phyloP scores from a whole-genome alignment of 2,888 invertebrate species.

The Lissonota sp. region DNA sequence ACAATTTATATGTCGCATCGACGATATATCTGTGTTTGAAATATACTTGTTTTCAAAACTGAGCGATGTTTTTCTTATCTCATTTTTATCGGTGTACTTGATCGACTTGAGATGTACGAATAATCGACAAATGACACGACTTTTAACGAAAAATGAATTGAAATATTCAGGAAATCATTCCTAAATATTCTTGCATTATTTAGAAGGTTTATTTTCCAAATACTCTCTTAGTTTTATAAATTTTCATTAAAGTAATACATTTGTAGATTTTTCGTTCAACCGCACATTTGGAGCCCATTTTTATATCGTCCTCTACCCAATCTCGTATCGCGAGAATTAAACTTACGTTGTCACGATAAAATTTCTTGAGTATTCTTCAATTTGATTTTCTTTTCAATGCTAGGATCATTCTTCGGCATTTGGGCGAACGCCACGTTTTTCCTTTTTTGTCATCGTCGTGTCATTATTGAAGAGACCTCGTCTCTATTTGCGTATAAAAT shows the following conservation, averaged over 20 bases:
- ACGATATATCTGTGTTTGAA: conserved; percentile 36
- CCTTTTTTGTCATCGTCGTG: neutral
- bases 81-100: conserved; percentile 10
- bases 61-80: neutral
- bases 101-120: too few species aligned
- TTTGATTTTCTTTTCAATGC: neutral
- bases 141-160: too few species aligned
- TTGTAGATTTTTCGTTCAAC: too few species aligned
- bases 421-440: neutral
- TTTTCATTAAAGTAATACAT: too few species aligned
- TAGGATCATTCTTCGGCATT: too few species aligned
- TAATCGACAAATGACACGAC: too few species aligned
- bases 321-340: neutral
- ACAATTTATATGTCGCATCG: conserved; percentile 28
- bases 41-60: conserved; percentile 53
- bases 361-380: conserved; percentile 7
- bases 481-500: conserved; percentile 87
- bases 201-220: too few species aligned
- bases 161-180: too few species aligned
- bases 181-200: too few species aligned
- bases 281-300: too few species aligned
- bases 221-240: too few species aligned
- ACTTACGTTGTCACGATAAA: conserved; percentile 4
- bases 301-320: too few species aligned
- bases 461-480: conserved; percentile 80